Conservation (phyloP, 2,797 vertebrate genomes). For the Peromyscus aztecus region DNA sequence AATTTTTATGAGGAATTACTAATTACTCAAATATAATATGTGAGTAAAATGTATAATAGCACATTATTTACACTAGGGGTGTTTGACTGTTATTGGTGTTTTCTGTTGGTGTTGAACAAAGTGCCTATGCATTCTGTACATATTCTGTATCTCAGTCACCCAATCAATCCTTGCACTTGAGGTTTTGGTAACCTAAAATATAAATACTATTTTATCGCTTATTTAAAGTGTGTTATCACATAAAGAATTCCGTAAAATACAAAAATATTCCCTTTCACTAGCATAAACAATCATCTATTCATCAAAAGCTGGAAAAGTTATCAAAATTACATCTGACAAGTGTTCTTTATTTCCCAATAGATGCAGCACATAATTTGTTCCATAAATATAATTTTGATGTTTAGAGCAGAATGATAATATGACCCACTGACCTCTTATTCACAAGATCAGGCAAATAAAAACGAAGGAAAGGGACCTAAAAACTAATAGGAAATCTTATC, state of each 20-base stretch:
- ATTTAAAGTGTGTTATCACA: background rate
- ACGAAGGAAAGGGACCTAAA: background rate
- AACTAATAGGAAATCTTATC: background rate
- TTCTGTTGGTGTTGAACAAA: background rate
- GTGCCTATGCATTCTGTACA: no score
- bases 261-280: background rate
- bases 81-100: background rate
- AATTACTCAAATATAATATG: background rate
- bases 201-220: background rate
- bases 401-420: background rate
- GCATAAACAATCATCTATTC: background rate
- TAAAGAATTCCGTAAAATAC: background rate
- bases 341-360: background rate
- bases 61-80: background rate
- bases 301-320: background rate
- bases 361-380: background rate
- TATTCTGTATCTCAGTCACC: background rate
- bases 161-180: background rate
- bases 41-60: background rate
- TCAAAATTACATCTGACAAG: background rate
- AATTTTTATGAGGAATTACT: background rate
- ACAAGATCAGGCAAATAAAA: background rate
- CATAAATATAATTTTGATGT: background rate
- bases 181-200: background rate
- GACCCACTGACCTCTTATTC: background rate